Evolutionary conservation across 2,797 vertebrate species (phyloP).

Genomic region (Lerista edwardsae): DNA sequence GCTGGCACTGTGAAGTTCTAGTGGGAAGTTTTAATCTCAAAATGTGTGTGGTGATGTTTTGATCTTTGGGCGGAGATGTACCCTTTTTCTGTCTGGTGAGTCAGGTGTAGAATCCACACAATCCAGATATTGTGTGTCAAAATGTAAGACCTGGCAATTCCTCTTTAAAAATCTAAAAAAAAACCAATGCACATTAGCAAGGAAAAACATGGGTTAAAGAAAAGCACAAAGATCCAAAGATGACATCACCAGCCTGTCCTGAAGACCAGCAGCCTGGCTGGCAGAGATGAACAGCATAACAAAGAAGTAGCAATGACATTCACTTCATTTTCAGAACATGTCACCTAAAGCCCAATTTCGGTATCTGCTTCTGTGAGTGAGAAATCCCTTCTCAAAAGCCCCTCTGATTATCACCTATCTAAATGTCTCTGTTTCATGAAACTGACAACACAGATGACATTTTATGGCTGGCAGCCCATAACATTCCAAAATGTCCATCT

Average conservation of each 20-base stretch:
- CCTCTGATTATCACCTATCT: background rate
- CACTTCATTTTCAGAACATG: background rate
- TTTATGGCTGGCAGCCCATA: background rate
- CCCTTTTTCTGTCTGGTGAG: background rate
- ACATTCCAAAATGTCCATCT: background rate
- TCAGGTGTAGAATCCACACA: background rate
- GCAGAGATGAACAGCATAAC: background rate
- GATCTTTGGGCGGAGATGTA: background rate
- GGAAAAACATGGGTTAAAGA: background rate
- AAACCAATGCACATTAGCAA: background rate
- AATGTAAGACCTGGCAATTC: background rate
- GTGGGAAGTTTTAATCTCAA: background rate
- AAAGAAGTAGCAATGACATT: background rate
- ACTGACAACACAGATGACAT: conserved; percentile 17
- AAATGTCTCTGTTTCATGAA: conserved; percentile 4
- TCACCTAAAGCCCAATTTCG: background rate
- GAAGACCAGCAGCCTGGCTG: background rate
- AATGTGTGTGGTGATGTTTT: background rate
- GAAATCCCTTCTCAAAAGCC: background rate
- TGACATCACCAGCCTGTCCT: background rate
- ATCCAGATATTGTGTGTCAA: background rate
- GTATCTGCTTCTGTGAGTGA: background rate
- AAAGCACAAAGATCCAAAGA: background rate
- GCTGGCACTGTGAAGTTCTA: background rate
- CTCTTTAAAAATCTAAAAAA: no score